Conservation (phyloP, 1,140 invertebrate species). For the Geopemphigus sp. region DNA sequence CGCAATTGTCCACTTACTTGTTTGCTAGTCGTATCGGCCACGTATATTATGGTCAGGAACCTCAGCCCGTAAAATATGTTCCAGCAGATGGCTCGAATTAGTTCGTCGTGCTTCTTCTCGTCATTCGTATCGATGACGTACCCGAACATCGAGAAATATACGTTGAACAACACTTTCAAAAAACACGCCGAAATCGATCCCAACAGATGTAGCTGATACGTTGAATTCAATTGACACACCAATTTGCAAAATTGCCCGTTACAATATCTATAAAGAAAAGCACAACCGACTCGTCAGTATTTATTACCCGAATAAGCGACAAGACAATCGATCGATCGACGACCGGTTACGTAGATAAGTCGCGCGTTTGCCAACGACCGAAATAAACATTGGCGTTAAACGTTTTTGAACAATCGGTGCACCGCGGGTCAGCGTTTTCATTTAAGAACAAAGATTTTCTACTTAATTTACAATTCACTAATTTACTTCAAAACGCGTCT, state of each 20-base stretch:
- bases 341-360: no score
- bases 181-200: constrained; percentile 51
- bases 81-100: constrained; percentile 50
- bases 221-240: constrained; percentile 50
- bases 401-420: no score
- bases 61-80: constrained; percentile 51
- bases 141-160: constrained; percentile 53
- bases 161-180: constrained; percentile 52
- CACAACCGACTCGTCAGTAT: no score
- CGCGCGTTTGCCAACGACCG: no score
- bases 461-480: no score
- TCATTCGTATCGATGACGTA: constrained; percentile 49
- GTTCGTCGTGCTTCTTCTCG: constrained; percentile 36
- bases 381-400: no score
- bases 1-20: constrained; percentile 50
- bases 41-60: constrained; percentile 49
- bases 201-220: constrained; percentile 52
- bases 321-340: no score
- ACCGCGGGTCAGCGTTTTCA: no score
- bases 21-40: constrained; percentile 49
- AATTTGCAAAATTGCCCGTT: constrained; percentile 51
- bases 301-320: no score
- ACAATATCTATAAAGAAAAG: constrained; percentile 49
- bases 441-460: no score
- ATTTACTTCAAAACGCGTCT: no score